A percentile compares a stretch with the other conserved stretches of the same genome.
Conservation (phyloP, 1,140 invertebrate species). For the Sminthurinus signatus region DNA sequence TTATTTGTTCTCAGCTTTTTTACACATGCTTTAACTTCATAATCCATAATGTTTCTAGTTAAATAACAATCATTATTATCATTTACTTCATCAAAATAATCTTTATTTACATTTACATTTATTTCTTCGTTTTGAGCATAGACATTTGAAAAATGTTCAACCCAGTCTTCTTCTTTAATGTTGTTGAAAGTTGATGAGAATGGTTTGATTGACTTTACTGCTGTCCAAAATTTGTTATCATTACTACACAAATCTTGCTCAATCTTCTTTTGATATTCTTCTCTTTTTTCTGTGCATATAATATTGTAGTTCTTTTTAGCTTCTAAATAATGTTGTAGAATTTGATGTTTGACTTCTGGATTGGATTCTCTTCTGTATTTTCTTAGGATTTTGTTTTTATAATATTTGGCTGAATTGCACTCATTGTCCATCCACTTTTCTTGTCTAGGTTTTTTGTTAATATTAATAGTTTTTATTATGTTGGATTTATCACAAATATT, state of each 20-base stretch:
- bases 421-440: no score
- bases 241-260: not conserved
- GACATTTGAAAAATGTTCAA: no score
- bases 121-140: no score
- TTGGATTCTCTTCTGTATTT: not conserved
- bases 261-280: not conserved
- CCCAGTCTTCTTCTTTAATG: not conserved
- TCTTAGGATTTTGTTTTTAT: not conserved
- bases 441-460: no score
- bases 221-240: not conserved
- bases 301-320: not conserved
- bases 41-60: not conserved
- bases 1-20: slow-evolving; percentile 8
- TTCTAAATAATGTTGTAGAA: not conserved
- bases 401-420: not conserved
- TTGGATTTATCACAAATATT: no score
- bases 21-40: not conserved
- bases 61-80: not conserved
- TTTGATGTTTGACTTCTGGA: no score
- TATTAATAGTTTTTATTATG: no score
- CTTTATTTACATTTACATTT: no score
- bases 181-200: not conserved
- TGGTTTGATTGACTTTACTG: not conserved
- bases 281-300: not conserved
- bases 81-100: no score